A percentile compares a stretch with the other conserved stretches of the same genome.
Conservation (phyloP, 1,140 invertebrate species). For the Aphelenchoides besseyi region DNA sequence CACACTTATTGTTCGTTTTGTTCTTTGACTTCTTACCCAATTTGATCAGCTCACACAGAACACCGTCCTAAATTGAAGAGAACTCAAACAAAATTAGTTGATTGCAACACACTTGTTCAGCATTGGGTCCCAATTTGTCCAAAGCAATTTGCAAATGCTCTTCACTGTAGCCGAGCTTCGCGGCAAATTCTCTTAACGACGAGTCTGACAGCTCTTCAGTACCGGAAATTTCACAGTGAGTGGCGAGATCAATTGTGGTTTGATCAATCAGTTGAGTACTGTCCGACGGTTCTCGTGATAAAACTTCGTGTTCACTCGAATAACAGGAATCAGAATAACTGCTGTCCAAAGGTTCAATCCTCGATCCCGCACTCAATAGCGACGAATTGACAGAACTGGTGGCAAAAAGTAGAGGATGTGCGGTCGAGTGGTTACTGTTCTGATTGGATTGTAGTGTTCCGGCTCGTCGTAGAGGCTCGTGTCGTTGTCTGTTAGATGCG, state of each 20-base stretch:
- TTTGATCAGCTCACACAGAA: slow-evolving; percentile 38
- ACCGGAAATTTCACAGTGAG: background rate
- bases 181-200: slow-evolving; percentile 39
- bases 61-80: slow-evolving; percentile 32
- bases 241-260: background rate
- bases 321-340: slow-evolving; percentile 33
- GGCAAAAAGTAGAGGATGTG: slow-evolving; percentile 28
- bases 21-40: slow-evolving; percentile 37
- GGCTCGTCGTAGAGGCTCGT: background rate
- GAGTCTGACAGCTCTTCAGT: slow-evolving; percentile 20
- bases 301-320: slow-evolving; percentile 31
- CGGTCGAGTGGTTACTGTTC: slow-evolving; percentile 11
- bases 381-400: slow-evolving; percentile 18
- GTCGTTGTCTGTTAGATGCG: background rate
- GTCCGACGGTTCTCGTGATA: slow-evolving; percentile 29
- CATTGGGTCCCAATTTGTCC: slow-evolving; percentile 35
- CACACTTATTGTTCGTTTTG: slow-evolving; percentile 6
- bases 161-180: slow-evolving; percentile 41
- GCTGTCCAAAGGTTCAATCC: background rate
- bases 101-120: slow-evolving; percentile 28
- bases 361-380: background rate
- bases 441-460: background rate
- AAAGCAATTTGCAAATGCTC: slow-evolving; percentile 34
- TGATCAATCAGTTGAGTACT: background rate
- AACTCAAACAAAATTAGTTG: background rate